Evolutionary conservation across 2,888 invertebrate genomes (phyloP), one percentile per base, ranked within the genome.

Genomic region (Caenorhabditis doughertyi): DNA sequence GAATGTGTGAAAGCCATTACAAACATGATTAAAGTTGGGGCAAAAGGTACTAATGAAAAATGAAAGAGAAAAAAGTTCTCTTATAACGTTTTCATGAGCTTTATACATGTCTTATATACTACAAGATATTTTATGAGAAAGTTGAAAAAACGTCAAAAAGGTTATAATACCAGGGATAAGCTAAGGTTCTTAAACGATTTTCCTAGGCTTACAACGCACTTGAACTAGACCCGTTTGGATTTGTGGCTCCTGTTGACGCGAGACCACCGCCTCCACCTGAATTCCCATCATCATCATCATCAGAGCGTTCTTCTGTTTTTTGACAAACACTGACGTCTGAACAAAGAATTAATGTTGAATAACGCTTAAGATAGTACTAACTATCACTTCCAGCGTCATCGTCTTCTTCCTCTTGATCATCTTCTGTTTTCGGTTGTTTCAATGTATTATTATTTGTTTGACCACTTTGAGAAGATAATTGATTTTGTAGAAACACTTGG

Each of bases 271-370:
- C 83, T 39, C 77, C 84, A 29, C 83, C 80, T 29, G 67, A 53
- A 53, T 67, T 68, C 16, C 53, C 71, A 47, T 77, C 79, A 70
- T 84, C 84, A 67, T 85, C 85, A 58, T 85, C 85, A 55, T 84
- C 85, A 16, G 84, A 84, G 25, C 77, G 80, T 27, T 80, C 83
- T 23, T 76, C 81, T 2, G 79, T 84, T 79, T 79, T 82, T 55
- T 85, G 85, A 80, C 85, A 85, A 51, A 81, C 74, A 27, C 84
- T 84, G 44, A 85, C 81, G 62, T 84, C 85, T 85, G 62, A 49
- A 85, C 67, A 25, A 49, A 47, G 18, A 23, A 23, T n/a, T n/a
- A n/a, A n/a, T n/a, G 32, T 44, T 65, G 32, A 42, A 39, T 29
- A 56, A 60, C 9, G 35, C 2, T 21, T 21, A 49, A 2, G 47